Conservation (phyloP, 2,113 vertebrate genomes). For the Dasypus novemcinctus region DNA sequence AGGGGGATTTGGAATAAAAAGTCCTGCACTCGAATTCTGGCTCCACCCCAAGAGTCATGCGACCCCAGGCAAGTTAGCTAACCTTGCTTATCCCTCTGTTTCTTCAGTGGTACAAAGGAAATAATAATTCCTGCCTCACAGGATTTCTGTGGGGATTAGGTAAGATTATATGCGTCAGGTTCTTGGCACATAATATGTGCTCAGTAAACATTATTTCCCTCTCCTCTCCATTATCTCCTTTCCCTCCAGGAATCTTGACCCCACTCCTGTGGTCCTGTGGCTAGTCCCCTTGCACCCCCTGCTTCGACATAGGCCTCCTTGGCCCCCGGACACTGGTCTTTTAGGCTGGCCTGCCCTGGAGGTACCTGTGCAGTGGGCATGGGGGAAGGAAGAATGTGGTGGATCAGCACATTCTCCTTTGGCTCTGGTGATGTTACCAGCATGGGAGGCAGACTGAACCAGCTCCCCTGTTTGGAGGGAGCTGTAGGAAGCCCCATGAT, state of each 20-base stretch:
- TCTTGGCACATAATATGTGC: constrained; percentile 60
- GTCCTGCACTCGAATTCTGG: constrained; percentile 22
- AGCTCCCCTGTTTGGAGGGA: not conserved
- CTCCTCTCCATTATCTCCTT: not conserved
- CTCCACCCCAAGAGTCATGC: constrained; percentile 42
- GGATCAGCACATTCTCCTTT: not conserved
- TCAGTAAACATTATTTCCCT: constrained; percentile 22
- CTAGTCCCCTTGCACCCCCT: not conserved
- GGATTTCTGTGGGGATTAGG: constrained; percentile 72
- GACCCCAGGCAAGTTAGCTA: constrained; percentile 58
- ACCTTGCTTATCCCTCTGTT: constrained; percentile 60
- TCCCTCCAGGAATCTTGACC: not conserved
- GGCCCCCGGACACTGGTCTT: not conserved
- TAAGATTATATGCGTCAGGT: constrained; percentile 62
- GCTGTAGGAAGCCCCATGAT: not conserved
- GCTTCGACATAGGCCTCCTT: not conserved
- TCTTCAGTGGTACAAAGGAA: constrained; percentile 56
- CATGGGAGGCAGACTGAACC: not conserved
- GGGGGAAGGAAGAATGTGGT: not conserved
- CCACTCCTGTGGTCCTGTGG: not conserved
- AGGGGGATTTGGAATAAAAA: not conserved
- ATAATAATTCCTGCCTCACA: constrained; percentile 51
- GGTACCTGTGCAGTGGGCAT: not conserved
- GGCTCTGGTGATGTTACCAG: not conserved
- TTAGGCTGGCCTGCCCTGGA: not conserved